Conservation (phyloP, 1,140 invertebrate genomes). For the Tetramorium alpestre region DNA sequence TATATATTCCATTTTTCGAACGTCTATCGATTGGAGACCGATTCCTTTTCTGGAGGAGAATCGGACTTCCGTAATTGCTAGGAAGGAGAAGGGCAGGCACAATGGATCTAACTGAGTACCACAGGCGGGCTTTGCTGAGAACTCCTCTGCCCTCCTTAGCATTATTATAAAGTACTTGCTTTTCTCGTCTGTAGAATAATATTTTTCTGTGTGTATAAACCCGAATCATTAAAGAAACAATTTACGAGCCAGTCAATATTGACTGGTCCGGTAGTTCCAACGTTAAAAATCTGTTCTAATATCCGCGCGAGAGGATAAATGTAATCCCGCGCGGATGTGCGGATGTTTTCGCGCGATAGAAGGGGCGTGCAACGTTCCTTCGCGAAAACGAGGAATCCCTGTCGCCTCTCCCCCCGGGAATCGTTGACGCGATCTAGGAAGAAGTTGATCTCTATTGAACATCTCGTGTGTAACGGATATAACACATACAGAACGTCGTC, state of each 20-base stretch:
- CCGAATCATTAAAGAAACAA: too few species aligned
- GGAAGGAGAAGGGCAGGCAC: too few species aligned
- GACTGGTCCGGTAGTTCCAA: neutral
- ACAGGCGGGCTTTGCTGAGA: too few species aligned
- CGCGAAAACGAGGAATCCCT: neutral
- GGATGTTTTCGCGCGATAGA: neutral
- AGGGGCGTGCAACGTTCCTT: neutral
- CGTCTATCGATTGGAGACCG: too few species aligned
- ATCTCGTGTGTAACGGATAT: conserved; percentile 7
- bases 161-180: too few species aligned
- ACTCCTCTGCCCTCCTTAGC: too few species aligned
- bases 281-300: neutral
- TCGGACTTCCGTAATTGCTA: too few species aligned
- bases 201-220: too few species aligned
- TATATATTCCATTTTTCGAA: too few species aligned
- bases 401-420: neutral
- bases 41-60: too few species aligned
- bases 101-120: too few species aligned
- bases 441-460: conserved; percentile 31
- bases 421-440: neutral
- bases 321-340: neutral
- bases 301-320: neutral
- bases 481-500: conserved; percentile 11
- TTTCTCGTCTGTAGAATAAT: too few species aligned
- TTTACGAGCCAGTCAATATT: neutral